Base-by-base conservation (phyloP, 2,113 vertebrate species). In the Promerops cafer region DNA sequence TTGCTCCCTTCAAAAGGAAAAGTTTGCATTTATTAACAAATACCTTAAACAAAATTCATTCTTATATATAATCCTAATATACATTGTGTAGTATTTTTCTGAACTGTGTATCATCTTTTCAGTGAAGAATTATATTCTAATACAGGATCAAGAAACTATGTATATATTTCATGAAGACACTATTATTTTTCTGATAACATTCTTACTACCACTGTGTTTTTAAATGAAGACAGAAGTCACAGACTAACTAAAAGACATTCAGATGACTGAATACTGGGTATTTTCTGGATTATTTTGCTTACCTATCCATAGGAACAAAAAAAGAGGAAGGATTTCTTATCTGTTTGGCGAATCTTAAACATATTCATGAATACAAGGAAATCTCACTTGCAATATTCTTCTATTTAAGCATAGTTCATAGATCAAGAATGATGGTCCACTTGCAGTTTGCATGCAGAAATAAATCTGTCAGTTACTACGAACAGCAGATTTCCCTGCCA, bases 1-100 rank as follows among this genome's bases (percentile, higher is more conserved):
- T 98, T 71, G 99, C 99, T 60, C 99, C 99, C 99, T 99, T 96
- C 68, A 97, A 97, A 94, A 80, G 53, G 56, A 86, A 93, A 88
- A 10, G 39, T 79, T 60, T 53, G 37, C 49, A 60, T 68, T 64
- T 56, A 72, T 68, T 44, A 84, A 71, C 45, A 47, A 78, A 61
- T 17, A 63, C 2, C 6, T 74, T 28, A 45, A 70, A 66, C 37
- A 18, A 85, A 82, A 76, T 16, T 39, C 10, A 49, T 57, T 82
- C 11, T 71, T 82, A 42, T 22, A 7, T 47, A 24, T 40, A 23
- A 72, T 47, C 53, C 11, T 84, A 79, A 84, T n/a, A 44, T 4
- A 82, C 2, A 56, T 11, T 42, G 23, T 1, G 1, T 16, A 68
- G 7, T 18, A 87, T n/a, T 79, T 63, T 64, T 71, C 69, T 64